phyloP scores from a whole-genome alignment of 2,888 invertebrate genomes.

The Hoplodrina ambigua region DNA sequence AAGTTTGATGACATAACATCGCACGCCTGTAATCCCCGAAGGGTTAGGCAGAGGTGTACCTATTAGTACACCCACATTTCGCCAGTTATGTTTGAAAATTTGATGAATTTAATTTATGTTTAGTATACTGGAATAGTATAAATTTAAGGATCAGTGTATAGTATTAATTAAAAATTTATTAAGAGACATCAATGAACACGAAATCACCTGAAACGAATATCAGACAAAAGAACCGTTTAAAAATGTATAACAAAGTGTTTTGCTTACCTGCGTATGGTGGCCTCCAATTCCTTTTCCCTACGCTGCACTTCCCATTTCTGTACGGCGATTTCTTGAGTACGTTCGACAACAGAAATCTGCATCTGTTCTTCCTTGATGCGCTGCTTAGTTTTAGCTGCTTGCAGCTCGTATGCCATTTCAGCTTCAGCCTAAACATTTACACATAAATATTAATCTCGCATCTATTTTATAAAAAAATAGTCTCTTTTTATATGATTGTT shows the following conservation, averaged over 20 bases:
- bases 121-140: too few relatives aligned
- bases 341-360: conserved; percentile 98
- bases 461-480: too few relatives aligned
- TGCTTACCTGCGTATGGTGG: conserved; percentile 93
- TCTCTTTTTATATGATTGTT: background rate
- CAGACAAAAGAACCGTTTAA: background rate
- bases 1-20: too few relatives aligned
- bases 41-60: too few relatives aligned
- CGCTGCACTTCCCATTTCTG: conserved; percentile 99
- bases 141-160: too few relatives aligned
- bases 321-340: conserved; percentile 97
- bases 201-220: background rate
- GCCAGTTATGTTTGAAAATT: too few relatives aligned
- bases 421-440: conserved; percentile 93
- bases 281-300: conserved; percentile 97
- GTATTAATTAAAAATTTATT: too few relatives aligned
- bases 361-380: conserved; percentile 99
- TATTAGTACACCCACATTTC: too few relatives aligned
- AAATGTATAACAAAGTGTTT: too few relatives aligned
- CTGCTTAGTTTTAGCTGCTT: conserved; percentile 98
- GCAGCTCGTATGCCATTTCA: conserved; percentile 97
- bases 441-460: background rate
- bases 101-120: too few relatives aligned
- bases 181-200: too few relatives aligned
- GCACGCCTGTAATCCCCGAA: too few relatives aligned